Conservation (phyloP, 2,113 vertebrate species). For the Leuciscus idus region DNA sequence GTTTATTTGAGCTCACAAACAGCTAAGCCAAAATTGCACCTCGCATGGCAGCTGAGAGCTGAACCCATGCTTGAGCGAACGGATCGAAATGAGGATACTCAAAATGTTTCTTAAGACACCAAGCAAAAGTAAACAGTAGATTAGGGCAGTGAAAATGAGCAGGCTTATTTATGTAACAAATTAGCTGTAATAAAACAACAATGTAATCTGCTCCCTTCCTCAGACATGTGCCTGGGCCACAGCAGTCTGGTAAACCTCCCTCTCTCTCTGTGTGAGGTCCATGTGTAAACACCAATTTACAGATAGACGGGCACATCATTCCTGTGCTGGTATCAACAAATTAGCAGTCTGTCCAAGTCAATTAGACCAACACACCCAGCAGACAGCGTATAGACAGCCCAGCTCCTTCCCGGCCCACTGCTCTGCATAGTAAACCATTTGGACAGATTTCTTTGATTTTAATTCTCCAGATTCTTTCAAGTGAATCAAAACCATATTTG, state of each 20-base stretch:
- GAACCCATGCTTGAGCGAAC: slow-evolving; percentile 57
- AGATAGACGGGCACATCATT: slow-evolving; percentile 91
- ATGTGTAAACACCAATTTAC: slow-evolving; percentile 90
- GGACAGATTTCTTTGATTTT: slow-evolving; percentile 24
- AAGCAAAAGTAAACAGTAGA: slow-evolving; percentile 83
- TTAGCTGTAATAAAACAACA: slow-evolving; percentile 91
- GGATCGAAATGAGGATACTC: slow-evolving; percentile 68
- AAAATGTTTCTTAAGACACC: slow-evolving; percentile 78
- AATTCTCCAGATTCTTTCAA: slow-evolving; percentile 5
- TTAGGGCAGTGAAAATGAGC: slow-evolving; percentile 84
- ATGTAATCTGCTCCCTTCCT: slow-evolving; percentile 82
- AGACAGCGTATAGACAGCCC: slow-evolving; percentile 33
- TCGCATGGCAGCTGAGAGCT: slow-evolving; percentile 60
- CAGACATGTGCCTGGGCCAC: slow-evolving; percentile 77
- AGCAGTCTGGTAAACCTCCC: slow-evolving; percentile 81
- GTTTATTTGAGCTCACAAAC: slow-evolving; percentile 64
- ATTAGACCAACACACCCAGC: slow-evolving; percentile 78
- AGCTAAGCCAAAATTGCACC: slow-evolving; percentile 58
- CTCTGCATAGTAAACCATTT: not conserved
- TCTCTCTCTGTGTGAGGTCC: slow-evolving; percentile 97
- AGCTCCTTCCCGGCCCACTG: not conserved
- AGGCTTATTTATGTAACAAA: slow-evolving; percentile 86
- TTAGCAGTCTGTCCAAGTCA: slow-evolving; percentile 88
- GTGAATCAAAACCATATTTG: slow-evolving; percentile 12
- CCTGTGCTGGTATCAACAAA: slow-evolving; percentile 90